Percentiles rank a stretch among this genome's conserved stretches.
Conservation (phyloP, 2,888 invertebrate species). For the Tridacna crocea region DNA sequence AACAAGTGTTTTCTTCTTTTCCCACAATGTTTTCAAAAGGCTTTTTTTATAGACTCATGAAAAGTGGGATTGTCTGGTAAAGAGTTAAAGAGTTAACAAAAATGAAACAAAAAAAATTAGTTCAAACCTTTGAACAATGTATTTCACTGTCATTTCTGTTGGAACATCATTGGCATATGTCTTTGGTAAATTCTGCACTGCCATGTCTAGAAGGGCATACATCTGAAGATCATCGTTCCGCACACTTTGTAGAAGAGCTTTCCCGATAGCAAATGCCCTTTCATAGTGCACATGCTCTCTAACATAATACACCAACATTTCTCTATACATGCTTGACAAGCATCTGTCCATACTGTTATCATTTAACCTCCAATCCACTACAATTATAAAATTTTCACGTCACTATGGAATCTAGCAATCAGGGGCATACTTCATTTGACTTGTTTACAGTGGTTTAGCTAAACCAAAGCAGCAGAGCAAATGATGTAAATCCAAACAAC, state of each 20-base stretch:
- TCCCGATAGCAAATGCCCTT: constrained; percentile 27
- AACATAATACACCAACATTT: constrained; percentile 52
- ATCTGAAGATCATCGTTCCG: constrained; percentile 12
- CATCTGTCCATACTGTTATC: constrained; percentile 54
- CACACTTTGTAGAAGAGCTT: constrained; percentile 39
- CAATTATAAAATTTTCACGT: neutral
- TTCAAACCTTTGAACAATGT: constrained; percentile 61
- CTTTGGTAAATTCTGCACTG: constrained; percentile 33
- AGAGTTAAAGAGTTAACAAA: neutral
- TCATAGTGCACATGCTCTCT: constrained; percentile 40
- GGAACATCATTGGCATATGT: constrained; percentile 45
- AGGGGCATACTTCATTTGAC: too few species aligned
- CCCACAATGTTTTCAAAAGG: too few species aligned
- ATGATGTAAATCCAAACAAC: too few species aligned
- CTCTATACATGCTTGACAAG: constrained; percentile 37
- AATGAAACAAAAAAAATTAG: neutral
- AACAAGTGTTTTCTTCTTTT: too few species aligned
- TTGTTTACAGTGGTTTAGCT: too few species aligned
- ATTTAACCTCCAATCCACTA: constrained; percentile 53
- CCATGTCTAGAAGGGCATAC: constrained; percentile 49
- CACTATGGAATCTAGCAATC: too few species aligned
- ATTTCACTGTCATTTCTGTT: constrained; percentile 57
- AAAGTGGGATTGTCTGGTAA: neutral
- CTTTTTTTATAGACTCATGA: too few species aligned
- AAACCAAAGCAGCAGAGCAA: too few species aligned